Percentiles rank a stretch among this genome's conserved stretches.
Conservation (phyloP, 2,888 invertebrate species). For the Oasisia sp. region DNA sequence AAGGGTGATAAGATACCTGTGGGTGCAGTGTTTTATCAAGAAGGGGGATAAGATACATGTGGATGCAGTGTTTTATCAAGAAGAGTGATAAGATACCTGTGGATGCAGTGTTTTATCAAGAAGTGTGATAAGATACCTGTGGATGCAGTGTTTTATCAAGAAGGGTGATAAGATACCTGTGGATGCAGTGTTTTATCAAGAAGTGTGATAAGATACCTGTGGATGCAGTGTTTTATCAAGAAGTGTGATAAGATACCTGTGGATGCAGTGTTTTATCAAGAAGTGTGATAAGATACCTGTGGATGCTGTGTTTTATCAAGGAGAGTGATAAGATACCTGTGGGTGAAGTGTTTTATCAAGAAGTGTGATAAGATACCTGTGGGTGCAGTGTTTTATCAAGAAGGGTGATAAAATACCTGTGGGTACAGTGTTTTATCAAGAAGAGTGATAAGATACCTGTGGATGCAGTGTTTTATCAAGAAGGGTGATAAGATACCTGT, state of each 20-base stretch:
- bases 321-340: slow-evolving; percentile 76
- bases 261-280: slow-evolving; percentile 83
- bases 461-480: slow-evolving; percentile 83
- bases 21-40: slow-evolving; percentile 83
- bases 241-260: slow-evolving; percentile 76
- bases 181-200: slow-evolving; percentile 83
- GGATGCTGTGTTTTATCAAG: slow-evolving; percentile 83
- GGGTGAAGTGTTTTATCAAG: slow-evolving; percentile 83
- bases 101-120: slow-evolving; percentile 83
- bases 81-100: slow-evolving; percentile 76
- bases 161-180: slow-evolving; percentile 76
- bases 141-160: slow-evolving; percentile 83
- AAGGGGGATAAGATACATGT: slow-evolving; percentile 76
- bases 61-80: slow-evolving; percentile 83
- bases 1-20: slow-evolving; percentile 76
- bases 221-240: slow-evolving; percentile 83
- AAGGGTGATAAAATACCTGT: slow-evolving; percentile 76
- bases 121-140: slow-evolving; percentile 76
- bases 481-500: slow-evolving; percentile 76
- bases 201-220: slow-evolving; percentile 76
- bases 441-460: slow-evolving; percentile 76
- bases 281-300: slow-evolving; percentile 76
- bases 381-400: slow-evolving; percentile 83
- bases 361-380: slow-evolving; percentile 76
- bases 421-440: slow-evolving; percentile 83